Base-by-base conservation (phyloP, 2,888 invertebrate genomes). In the Nomada fabriciana region DNA sequence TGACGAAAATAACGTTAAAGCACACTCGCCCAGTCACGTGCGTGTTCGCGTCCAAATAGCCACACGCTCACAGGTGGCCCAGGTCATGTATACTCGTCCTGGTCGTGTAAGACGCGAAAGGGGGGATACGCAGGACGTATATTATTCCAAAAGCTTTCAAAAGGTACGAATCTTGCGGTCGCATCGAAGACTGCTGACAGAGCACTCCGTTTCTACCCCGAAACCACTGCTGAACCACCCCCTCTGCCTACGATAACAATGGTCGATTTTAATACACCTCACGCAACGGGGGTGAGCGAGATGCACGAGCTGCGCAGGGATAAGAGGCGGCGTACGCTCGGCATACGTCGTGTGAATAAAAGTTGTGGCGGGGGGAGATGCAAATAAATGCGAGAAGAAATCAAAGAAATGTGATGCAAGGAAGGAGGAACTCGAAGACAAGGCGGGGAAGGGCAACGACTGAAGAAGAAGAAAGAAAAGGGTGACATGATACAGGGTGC, bases 211-310 rank as follows among this genome's bases (percentile, higher is more conserved):
- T 61, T 70, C 65, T 65, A 55, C 36, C 55, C 47, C 23, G 55
- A 71, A 80, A 81, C 76, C 76, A 36, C 43, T 69, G 36, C 9
- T 68, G 61, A 36, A 43, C 68, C 72, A 36, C 69, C 72, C 42
- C 64, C 52, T 57, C 60, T 42, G 13, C 85, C 64, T 70, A 43
- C 67, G 76, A 75, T 84, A 88, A 90, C 90, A 90, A 91, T 90
- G 85, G 84, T 85, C 88, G 89, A 89, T 89, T 90, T 90, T 89
- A 91, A 91, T 90, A 89, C 86, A 90, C 86, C 89, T 86, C 87
- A 52, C 76, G 65, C 68, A 71, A 78, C 52, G 74, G 55, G 68
- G 69, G 71, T 10, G 80, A 68, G 57, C 47, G 61, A 76, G 70
- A 80, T 50, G 74, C 43, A 52, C 52, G 74, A 77, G 61, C 23